Evolutionary conservation across 2,888 invertebrate species (phyloP), one percentile per base, ranked within the genome.

Genomic region (Scrobipalpa costella): DNA sequence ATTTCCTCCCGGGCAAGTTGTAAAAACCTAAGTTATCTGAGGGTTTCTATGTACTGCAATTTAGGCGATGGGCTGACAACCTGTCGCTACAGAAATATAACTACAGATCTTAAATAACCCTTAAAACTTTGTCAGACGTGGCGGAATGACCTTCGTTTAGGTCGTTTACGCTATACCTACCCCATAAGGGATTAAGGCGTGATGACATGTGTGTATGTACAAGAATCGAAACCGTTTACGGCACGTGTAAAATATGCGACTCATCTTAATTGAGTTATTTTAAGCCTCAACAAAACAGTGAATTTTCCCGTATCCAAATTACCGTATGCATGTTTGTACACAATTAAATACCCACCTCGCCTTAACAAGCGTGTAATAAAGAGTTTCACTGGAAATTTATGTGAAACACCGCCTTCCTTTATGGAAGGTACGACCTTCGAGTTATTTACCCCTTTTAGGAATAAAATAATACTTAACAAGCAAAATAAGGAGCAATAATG

Each of bases 341-440:
- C 60, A 49, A 60, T 60, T 33, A 60, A 60, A 47, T 33, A 19
- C 33, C 8, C 55, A 60, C 49, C 49, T 60, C 38, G 49, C 33
- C 40, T 47, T 49, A 60, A 50, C 52, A 61, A 52, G 38, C 52
- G 61, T 61, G 61, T 61, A 61, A 61, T 61, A 61, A 61, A 61
- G 61, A 38, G 52, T 38, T 61, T 34, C 47, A 15, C 17, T n/a
- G 7, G 8, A 52, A 34, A 61, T 61, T 61, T 61, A 61, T 52
- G 61, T 49, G 15, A 47, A 60, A 58, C 27, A 58, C 58, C 34
- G 11, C 21, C 61, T 61, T 61, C 61, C 61, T 61, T 61, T 61
- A 52, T 52, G 50, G 55, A 34, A 55, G 21, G 21, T 19, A 13
- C 50, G 50, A 52, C 50, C 50, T 52, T 52, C 50, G 27, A 19